phyloP scores from a whole-genome alignment of 2,888 invertebrate species.

The Seira ritae region DNA sequence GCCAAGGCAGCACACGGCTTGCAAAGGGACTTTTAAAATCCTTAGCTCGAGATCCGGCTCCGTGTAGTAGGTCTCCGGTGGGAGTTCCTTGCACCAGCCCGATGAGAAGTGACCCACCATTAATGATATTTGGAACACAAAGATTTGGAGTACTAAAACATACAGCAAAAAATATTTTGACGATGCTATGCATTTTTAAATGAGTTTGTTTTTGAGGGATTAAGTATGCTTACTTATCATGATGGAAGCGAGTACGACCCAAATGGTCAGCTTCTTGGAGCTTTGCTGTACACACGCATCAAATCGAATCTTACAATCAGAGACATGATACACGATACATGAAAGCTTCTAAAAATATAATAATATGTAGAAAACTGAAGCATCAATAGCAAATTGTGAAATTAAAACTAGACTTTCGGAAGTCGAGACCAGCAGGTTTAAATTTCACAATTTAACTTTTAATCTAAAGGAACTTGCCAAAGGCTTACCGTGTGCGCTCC shows the following conservation, averaged over 20 bases:
- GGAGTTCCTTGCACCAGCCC: slow-evolving; percentile 59
- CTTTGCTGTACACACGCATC: slow-evolving; percentile 62
- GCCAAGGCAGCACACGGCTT: slow-evolving; percentile 66
- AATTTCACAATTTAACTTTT: too few relatives aligned
- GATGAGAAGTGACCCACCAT: slow-evolving; percentile 67
- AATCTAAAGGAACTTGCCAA: too few relatives aligned
- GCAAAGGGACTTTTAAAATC: slow-evolving; percentile 65
- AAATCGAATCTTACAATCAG: slow-evolving; percentile 19
- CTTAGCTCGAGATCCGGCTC: slow-evolving; percentile 65
- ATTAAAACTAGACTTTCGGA: too few relatives aligned
- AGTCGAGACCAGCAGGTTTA: too few relatives aligned
- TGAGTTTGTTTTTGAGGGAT: not conserved
- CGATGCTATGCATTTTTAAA: not conserved
- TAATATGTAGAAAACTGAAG: too few relatives aligned
- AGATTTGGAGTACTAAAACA: slow-evolving; percentile 61
- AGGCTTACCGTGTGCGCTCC: slow-evolving; percentile 68
- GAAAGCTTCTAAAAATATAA: too few relatives aligned
- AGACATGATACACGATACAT: too few relatives aligned
- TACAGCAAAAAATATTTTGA: not conserved
- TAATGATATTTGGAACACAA: slow-evolving; percentile 67
- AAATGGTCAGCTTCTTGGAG: slow-evolving; percentile 65
- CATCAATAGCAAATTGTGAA: too few relatives aligned
- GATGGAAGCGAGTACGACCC: slow-evolving; percentile 63
- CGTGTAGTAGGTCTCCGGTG: slow-evolving; percentile 64
- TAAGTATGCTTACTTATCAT: slow-evolving; percentile 42